These are phyloP conservation scores for Schizotus pectinicornis DNA, from an alignment of 2,888 invertebrate genomes.

Conservation along the genomic window DNA sequence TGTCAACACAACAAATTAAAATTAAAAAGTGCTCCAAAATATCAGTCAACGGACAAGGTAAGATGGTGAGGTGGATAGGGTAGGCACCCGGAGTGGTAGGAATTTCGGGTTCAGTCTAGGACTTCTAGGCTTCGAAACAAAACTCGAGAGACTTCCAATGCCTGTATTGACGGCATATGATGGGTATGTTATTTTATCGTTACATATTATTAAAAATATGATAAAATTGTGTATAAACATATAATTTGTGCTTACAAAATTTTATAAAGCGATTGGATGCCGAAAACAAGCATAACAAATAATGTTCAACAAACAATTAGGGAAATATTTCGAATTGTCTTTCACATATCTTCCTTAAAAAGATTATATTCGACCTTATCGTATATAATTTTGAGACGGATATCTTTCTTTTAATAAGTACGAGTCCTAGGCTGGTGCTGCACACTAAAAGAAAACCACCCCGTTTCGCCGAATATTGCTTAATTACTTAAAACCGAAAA, in stretches of 20 bases:
- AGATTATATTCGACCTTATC: conserved; percentile 7
- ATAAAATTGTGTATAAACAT: conserved; percentile 59
- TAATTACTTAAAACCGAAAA: background rate
- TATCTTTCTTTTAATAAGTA: conserved; percentile 5
- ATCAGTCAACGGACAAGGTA: too few species aligned
- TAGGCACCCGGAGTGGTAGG: too few species aligned
- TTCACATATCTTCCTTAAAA: conserved; percentile 12
- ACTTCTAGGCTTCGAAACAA: too few species aligned
- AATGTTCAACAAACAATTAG: conserved; percentile 40
- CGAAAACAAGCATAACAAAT: conserved; percentile 44
- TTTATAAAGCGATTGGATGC: conserved; percentile 49
- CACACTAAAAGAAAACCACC: too few species aligned
- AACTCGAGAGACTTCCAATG: conserved; percentile 9
- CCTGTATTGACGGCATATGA: conserved; percentile 25
- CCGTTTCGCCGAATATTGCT: background rate
- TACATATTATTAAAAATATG: conserved; percentile 58
- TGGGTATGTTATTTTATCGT: conserved; percentile 28
- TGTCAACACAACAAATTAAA: too few species aligned
- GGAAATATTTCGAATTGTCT: conserved; percentile 27
- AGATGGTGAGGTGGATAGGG: too few species aligned
- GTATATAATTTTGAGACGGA: conserved; percentile 18
- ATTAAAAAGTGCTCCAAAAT: too few species aligned
- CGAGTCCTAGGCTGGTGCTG: conserved; percentile 13
- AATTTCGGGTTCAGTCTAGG: too few species aligned
- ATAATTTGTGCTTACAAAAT: conserved; percentile 58